Base-by-base conservation (phyloP, 1,140 invertebrate species). In the Nasonia vitripennis region DNA sequence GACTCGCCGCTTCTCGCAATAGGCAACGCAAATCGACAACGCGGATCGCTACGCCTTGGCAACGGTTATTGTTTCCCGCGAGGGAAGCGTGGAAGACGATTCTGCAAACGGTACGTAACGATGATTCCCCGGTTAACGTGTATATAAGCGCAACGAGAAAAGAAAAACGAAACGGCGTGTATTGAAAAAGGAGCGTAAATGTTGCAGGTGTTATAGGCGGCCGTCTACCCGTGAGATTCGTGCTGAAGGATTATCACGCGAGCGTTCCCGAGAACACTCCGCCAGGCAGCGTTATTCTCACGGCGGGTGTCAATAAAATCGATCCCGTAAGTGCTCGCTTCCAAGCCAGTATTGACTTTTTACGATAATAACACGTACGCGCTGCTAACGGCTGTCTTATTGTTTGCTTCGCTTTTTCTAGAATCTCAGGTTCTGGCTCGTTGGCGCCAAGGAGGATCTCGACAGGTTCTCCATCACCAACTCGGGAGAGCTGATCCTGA, bases 11-110 rank as follows among this genome's bases (percentile, higher is more conserved):
- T 51, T 51, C 48, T 4, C 7, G 17, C 7, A 74, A 48, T 89
- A 97, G 95, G 97, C 97, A 23, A 97, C 96, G 0, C 97, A 98
- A 92, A 94, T 96, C 75, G 97, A 99, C 91, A 98, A 98, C 94
- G 93, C 95, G 0, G 98, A 98, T 93, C 95, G 97, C 70, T 98
- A 97, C 91, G 96, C 97, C 4, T 92, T 98, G 83, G 96, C 97
- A 7, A 98, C 97, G 0, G 93, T 98, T 55, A 95, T 96, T 78
- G 93, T 98, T 41, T 94, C 94, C 20, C 92, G 94, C 88, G 94
- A 92, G 88, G 94, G 93, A 86, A 86, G 91, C 89, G 79, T 90
- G 87, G 86, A 87, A 87, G 82, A 91, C 84, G 87, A 91, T 86
- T 89, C 92, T 20, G 92, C 90, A 71, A 89, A 90, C 83, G 93